These are phyloP conservation scores for Cephus runcator DNA, from an alignment of 2,888 invertebrate genomes.

Conservation along the genomic window DNA sequence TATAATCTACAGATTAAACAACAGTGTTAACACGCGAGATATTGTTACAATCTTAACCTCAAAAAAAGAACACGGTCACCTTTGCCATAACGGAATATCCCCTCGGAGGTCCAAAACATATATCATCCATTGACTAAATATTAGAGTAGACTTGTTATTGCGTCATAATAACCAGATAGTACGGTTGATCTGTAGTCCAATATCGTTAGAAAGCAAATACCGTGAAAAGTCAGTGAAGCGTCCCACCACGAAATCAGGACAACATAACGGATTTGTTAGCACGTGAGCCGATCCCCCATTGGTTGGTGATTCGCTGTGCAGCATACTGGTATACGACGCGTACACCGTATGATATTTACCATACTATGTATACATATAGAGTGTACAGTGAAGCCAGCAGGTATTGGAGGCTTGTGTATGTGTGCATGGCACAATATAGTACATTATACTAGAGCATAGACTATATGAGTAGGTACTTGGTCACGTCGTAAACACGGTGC, in stretches of 20 bases:
- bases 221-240: not conserved
- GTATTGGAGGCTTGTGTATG: not conserved
- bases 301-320: not conserved
- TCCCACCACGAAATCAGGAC: constrained; percentile 1
- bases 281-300: not conserved
- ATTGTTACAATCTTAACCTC: not conserved
- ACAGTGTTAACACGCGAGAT: not conserved
- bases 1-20: not conserved
- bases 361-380: not conserved
- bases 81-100: not conserved
- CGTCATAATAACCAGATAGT: not conserved
- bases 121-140: not conserved
- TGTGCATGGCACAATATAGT: not conserved
- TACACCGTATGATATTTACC: not conserved
- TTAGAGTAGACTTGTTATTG: not conserved
- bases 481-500: constrained; percentile 1
- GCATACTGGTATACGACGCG: not conserved
- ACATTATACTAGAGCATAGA: not conserved
- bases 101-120: not conserved
- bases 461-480: not conserved
- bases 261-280: not conserved
- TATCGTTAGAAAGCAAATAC: not conserved
- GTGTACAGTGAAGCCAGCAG: not conserved
- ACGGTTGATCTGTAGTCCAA: not conserved
- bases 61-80: not conserved